Base-by-base conservation (phyloP, 2,888 invertebrate species). In the Crematogaster levior region DNA sequence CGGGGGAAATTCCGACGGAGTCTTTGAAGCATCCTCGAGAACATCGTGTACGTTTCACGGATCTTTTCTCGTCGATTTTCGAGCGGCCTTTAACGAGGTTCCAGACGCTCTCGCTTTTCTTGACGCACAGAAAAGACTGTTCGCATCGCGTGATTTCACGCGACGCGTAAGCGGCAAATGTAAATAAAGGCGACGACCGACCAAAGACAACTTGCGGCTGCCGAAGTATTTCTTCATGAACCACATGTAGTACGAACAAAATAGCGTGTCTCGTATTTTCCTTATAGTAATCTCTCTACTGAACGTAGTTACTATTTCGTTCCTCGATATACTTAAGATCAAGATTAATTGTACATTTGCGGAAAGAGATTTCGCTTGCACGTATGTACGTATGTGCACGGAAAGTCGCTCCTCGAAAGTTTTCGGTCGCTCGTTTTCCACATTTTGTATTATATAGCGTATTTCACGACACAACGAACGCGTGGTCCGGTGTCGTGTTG, bases 271-370 rank as follows among this genome's bases (percentile, higher is more conserved):
- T 18, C 18, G 24, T 58, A 70, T n/a, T 70, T 43, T 70, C 43
- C 53, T 58, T 18, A 30, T 75, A 70, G 72, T 37, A 61, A 61
- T 79, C 56, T 56, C 77, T 70, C 27, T 56, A 43, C 34, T 56
- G 37, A 10, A 27, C 75, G 24, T 79, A 79, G 30, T 70, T 43
- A 79, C 34, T 43, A 68, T 30, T 56, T 68, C 51, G 77, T 79
- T 79, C 77, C 77, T 70, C 43, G 24, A 70, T 79, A 79, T 70
- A 79, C 77, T 79, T 79, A 79, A 79, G 70, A 18, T 30, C 24
- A 65, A 6, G 30, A 56, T 56, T 40, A 56, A 66, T 40, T 66
- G 30, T 60, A 43, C 34, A 63, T 63, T 74, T 27, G 48, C 74
- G 34, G 51, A 56, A 70, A 21, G 21, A 77, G 43, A 56, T 68